Base-by-base conservation (phyloP, 1,140 invertebrate genomes). In the Bombus soroeensis region DNA sequence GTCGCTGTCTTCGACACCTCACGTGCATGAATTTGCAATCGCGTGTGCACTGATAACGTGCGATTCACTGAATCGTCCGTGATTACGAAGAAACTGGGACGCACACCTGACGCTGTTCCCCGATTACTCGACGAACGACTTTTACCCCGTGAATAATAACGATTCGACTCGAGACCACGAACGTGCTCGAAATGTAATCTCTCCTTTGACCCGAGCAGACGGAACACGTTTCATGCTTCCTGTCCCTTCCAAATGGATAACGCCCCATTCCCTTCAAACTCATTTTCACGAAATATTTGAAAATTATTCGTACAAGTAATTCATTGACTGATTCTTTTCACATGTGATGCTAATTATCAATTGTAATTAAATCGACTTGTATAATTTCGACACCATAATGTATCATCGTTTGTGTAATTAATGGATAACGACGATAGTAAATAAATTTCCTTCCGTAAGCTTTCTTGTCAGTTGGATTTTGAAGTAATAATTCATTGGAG, bases 121-220 rank as follows among this genome's bases (percentile, higher is more conserved):
- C 76, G 84, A 86, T 89, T 89, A 80, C 78, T 78, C 77, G 76
- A 76, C 66, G 72, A 88, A 89, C 82, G 88, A 74, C 83, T 88
- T 89, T 83, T 72, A 85, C 81, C 87, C 59, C 81, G 78, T 85
- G 88, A 89, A 91, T 91, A 89, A 91, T 91, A 91, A 89, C 80
- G 86, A 74, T 81, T 87, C 88, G 71, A 87, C 88, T 76, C 4
- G 59, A 57, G 64, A 73, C 78, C 83, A 76, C 70, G 88, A 80
- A 89, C 80, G 79, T 89, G 84, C 74, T 76, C 74, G 78, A 88
- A 88, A 89, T 88, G 76, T 73, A 85, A 85, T 85, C 68, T n/a
- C 53, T 25, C 15, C 53, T 41, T 78, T 70, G 41, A 32, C 71
- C 39, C 37, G 57, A 5, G 22, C 28, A 41, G 4, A 47, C 15